Conservation (phyloP, 2,888 invertebrate species). For the Artemia sp. region DNA sequence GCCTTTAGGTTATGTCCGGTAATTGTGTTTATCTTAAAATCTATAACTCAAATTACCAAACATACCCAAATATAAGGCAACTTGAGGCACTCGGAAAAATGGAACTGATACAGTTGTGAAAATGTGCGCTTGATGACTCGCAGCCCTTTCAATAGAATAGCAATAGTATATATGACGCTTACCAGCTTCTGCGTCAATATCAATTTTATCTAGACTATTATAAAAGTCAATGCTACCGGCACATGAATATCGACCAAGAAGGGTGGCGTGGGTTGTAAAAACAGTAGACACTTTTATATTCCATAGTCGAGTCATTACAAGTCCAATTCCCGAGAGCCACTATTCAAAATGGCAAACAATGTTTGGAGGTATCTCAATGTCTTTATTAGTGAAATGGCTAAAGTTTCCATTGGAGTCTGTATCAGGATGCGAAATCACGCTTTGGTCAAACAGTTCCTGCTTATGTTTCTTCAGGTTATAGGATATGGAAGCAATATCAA, state of each 20-base stretch:
- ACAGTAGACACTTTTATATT: constrained; percentile 37
- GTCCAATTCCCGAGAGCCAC: constrained; percentile 92
- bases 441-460: constrained; percentile 75
- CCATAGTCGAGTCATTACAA: constrained; percentile 66
- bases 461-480: constrained; percentile 93
- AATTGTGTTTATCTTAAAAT: too few species aligned
- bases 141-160: constrained; percentile 94
- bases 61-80: too few species aligned
- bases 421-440: constrained; percentile 81
- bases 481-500: constrained; percentile 89
- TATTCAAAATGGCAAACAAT: constrained; percentile 94
- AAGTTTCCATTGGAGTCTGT: constrained; percentile 84
- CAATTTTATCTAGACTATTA: constrained; percentile 79
- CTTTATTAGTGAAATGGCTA: constrained; percentile 23
- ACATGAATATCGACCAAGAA: constrained; percentile 88
- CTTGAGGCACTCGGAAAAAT: too few species aligned
- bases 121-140: constrained; percentile 72
- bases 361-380: constrained; percentile 44
- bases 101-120: constrained; percentile 80
- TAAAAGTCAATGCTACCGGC: constrained; percentile 99
- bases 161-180: constrained; percentile 95
- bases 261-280: constrained; percentile 96
- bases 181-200: constrained; percentile 93
- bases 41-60: too few species aligned
- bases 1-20: too few species aligned